Evolutionary conservation across 1,140 invertebrate species (phyloP).

Genomic region (Eriosoma lanigerum): DNA sequence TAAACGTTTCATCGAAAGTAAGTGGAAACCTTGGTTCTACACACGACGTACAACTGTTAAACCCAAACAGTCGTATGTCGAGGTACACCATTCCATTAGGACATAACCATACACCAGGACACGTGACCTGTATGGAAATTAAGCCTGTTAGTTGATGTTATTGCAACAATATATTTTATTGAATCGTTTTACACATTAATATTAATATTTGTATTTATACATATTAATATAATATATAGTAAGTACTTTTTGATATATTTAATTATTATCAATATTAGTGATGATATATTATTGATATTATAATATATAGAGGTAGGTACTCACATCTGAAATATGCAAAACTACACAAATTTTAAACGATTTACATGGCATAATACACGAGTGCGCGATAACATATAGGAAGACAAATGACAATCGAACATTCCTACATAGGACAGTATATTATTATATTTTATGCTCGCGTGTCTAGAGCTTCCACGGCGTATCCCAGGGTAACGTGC

Average conservation of each 20-base stretch:
- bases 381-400: background rate
- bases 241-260: too few relatives aligned
- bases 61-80: constrained; percentile 64
- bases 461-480: constrained; percentile 25
- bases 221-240: too few relatives aligned
- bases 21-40: constrained; percentile 67
- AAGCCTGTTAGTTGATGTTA: too few relatives aligned
- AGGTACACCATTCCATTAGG: constrained; percentile 69
- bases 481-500: constrained; percentile 41
- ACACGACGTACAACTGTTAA: constrained; percentile 63
- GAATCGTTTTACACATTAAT: too few relatives aligned
- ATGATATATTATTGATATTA: too few relatives aligned
- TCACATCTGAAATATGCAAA: constrained; percentile 26
- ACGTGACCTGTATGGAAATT: constrained; percentile 64
- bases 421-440: background rate
- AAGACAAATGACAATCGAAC: background rate
- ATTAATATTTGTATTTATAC: too few relatives aligned
- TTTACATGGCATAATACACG: background rate
- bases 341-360: constrained; percentile 17
- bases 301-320: too few relatives aligned
- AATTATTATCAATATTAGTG: too few relatives aligned
- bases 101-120: constrained; percentile 74
- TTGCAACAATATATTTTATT: too few relatives aligned
- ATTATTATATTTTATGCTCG: too few relatives aligned
- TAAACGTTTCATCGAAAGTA: constrained; percentile 66